Conservation (phyloP, 2,888 invertebrate species). For the Busseola fusca region DNA sequence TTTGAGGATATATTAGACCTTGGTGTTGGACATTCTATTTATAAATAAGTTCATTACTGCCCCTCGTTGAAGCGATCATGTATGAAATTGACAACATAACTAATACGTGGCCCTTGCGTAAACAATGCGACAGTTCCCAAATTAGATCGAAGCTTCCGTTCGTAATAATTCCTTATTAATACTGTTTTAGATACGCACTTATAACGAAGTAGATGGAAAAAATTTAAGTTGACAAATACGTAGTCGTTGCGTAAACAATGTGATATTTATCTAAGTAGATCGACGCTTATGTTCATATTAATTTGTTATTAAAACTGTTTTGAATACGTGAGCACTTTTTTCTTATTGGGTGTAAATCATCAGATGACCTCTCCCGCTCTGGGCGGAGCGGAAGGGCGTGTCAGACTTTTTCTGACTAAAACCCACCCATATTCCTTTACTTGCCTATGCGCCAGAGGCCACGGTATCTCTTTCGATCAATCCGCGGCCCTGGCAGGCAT, state of each 20-base stretch:
- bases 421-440: too few relatives aligned
- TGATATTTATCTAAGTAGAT: constrained; percentile 17
- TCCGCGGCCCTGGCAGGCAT: too few relatives aligned
- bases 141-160: constrained; percentile 17
- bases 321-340: too few relatives aligned
- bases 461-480: too few relatives aligned
- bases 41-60: constrained; percentile 25
- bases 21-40: constrained; percentile 19
- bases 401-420: too few relatives aligned
- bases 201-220: too few relatives aligned
- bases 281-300: background rate
- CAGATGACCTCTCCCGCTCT: too few relatives aligned
- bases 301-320: background rate
- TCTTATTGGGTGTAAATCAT: too few relatives aligned
- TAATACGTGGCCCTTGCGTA: constrained; percentile 3
- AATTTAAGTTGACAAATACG: background rate
- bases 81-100: constrained; percentile 37
- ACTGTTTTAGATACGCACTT: background rate
- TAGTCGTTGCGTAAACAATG: constrained; percentile 18
- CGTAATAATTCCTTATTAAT: background rate
- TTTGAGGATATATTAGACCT: constrained; percentile 7
- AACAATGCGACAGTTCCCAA: constrained; percentile 18
- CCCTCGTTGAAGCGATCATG: constrained; percentile 23
- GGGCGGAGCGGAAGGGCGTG: too few relatives aligned
- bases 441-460: too few relatives aligned